Percentiles rank a stretch among this genome's conserved stretches.
Conservation (phyloP, 2,113 vertebrate species). For the Nibea albiflora region DNA sequence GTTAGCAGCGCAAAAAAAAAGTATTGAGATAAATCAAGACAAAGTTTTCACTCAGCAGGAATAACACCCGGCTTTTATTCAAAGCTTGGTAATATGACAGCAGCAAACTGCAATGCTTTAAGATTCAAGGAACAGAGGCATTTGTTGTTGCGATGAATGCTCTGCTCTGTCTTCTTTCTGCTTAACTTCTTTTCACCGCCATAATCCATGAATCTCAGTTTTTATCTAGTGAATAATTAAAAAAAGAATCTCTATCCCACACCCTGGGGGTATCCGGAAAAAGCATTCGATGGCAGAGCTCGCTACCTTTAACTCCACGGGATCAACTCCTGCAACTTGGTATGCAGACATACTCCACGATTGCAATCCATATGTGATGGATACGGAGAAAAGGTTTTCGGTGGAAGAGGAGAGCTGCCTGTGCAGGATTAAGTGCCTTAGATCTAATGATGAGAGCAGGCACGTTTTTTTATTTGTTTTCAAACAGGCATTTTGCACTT, state of each 20-base stretch:
- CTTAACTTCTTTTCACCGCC: slow-evolving; percentile 2
- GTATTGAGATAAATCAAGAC: slow-evolving; percentile 48
- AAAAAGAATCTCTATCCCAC: slow-evolving; percentile 10
- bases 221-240: slow-evolving; percentile 35
- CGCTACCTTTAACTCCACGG: slow-evolving; percentile 31
- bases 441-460: slow-evolving; percentile 75
- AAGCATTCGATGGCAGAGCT: slow-evolving; percentile 14
- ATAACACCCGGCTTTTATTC: slow-evolving; percentile 43
- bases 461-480: slow-evolving; percentile 79
- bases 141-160: slow-evolving; percentile 13
- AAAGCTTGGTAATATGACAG: neutral
- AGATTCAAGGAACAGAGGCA: slow-evolving; percentile 26
- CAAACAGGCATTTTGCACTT: slow-evolving; percentile 69
- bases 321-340: slow-evolving; percentile 50
- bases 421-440: slow-evolving; percentile 78
- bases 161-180: slow-evolving; percentile 13
- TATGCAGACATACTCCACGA: slow-evolving; percentile 52
- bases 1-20: slow-evolving; percentile 47
- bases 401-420: slow-evolving; percentile 46
- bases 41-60: slow-evolving; percentile 32
- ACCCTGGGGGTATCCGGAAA: slow-evolving; percentile 12
- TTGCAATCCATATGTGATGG: slow-evolving; percentile 65
- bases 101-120: slow-evolving; percentile 23
- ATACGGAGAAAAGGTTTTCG: slow-evolving; percentile 60
- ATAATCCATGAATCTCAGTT: slow-evolving; percentile 28